Evolutionary conservation across 1,140 invertebrate species (phyloP).

Genomic region (Aleiodes sp.): DNA sequence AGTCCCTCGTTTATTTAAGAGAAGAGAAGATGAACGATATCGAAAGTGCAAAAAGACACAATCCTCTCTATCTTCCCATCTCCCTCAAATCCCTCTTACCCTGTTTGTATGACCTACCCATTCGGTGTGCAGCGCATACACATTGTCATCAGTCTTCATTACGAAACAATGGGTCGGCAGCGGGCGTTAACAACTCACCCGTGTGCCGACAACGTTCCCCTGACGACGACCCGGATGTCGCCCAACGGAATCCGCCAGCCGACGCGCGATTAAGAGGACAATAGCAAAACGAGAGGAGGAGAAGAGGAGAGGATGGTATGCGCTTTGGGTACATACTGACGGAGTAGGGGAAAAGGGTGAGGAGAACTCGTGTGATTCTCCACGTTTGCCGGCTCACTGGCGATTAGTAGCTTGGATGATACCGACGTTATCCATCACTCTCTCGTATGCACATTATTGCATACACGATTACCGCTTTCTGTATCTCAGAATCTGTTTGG

Average conservation of each 20-base stretch:
- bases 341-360: too few relatives aligned
- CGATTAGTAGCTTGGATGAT: constrained; percentile 15
- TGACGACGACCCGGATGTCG: constrained; percentile 31
- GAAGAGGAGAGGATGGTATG: not conserved
- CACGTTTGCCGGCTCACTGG: constrained; percentile 27
- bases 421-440: not conserved
- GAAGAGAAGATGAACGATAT: not conserved
- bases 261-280: constrained; percentile 36
- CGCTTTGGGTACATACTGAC: constrained; percentile 11
- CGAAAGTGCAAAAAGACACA: not conserved
- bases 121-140: constrained; percentile 34
- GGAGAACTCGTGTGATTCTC: constrained; percentile 1
- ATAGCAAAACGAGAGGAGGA: constrained; percentile 12
- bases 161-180: constrained; percentile 49
- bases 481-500: too few relatives aligned
- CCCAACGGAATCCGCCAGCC: constrained; percentile 31
- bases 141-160: constrained; percentile 57
- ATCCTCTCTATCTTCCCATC: not conserved
- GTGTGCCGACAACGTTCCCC: constrained; percentile 32
- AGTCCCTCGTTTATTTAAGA: not conserved
- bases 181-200: constrained; percentile 51
- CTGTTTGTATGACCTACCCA: constrained; percentile 14
- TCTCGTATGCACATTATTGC: constrained; percentile 2
- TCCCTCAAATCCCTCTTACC: not conserved
- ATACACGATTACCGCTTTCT: not conserved